Evolutionary conservation across 2,797 vertebrate species (phyloP), one percentile per base, ranked within the genome.

Genomic region (Pseudochirops cupreus): DNA sequence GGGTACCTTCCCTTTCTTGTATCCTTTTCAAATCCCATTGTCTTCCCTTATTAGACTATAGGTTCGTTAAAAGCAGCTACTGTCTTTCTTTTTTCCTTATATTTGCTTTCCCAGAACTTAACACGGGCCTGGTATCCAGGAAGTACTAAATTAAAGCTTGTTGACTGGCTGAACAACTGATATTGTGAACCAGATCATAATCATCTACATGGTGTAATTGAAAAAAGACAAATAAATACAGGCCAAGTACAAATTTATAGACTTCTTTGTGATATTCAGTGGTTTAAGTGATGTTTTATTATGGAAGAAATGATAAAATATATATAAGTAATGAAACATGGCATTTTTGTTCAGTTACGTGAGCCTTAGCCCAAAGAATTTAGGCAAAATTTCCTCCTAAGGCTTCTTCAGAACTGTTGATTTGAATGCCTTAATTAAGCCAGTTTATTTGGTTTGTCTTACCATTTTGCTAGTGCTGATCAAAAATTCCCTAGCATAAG

Each of bases 151-250:
- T 74, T 39, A n/a, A 39, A 74, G 33, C 62, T 67, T 33, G 13
- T 74, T 67, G 59, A 14, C 31, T 67, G 59, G 59, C 31, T 74
- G 62, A 67, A n/a, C 16, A 33, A 67, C 33, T 14, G 18, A 46
- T 7, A 4, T 0, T 0, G 92, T 5, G 29, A 0, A 0, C 1
- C 21, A 54, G 74, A 13, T 28, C 28, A 93, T 53, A 28, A 21
- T 50, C 57, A 3, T 28, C 10, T 3, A 0, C 26, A 21, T 13
- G 12, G 31, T 0, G 3, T 46, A 14, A 58, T 14, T 24, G 50
- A 56, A 92, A 11, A 21, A 74, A 91, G 74, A 13, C 18, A 1
- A 12, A 14, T 62, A 16, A 0, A 28, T 28, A 14, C 9, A 2
- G 18, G 26, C 31, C 50, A 87, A 28, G 9, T 56, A n/a, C 4